A percentile compares a stretch with the other conserved stretches of the same genome.
Conservation (phyloP, 2,113 vertebrate genomes). For the Lycaon pictus region DNA sequence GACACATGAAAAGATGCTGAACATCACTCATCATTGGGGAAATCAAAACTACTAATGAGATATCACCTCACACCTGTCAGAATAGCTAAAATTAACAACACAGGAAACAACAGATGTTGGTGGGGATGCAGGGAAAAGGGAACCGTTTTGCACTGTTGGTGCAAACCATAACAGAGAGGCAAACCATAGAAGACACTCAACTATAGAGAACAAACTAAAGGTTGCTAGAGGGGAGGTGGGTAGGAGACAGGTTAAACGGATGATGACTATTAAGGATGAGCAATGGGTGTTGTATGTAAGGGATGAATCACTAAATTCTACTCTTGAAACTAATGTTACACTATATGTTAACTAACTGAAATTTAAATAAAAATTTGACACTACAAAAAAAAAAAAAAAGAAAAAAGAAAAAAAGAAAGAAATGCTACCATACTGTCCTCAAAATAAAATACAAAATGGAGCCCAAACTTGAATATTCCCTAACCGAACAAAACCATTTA, state of each 20-base stretch:
- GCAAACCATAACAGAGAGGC: not conserved
- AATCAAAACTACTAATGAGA: not conserved
- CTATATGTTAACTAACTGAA: not conserved
- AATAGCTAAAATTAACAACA: not conserved
- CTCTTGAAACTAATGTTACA: not conserved
- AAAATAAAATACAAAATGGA: constrained; percentile 19
- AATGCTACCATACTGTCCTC: not conserved
- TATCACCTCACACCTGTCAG: not conserved
- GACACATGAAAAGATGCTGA: not conserved
- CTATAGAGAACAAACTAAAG: not conserved
- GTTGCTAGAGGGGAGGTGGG: not conserved
- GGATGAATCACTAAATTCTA: not conserved
- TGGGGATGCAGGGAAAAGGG: not conserved
- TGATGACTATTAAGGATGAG: not conserved
- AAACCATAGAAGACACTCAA: not conserved
- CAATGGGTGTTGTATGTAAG: not conserved
- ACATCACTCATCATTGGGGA: not conserved
- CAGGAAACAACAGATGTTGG: not conserved
- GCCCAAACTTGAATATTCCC: not conserved
- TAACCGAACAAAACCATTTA: not conserved
- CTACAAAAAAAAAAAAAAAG: not conserved
- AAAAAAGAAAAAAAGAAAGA: not conserved
- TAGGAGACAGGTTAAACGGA: not conserved
- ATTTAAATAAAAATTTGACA: not conserved
- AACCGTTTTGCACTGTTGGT: not conserved